Evolutionary conservation across 2,888 invertebrate genomes (phyloP), one percentile per base, ranked within the genome.

Genomic region (Melanostoma scalare): DNA sequence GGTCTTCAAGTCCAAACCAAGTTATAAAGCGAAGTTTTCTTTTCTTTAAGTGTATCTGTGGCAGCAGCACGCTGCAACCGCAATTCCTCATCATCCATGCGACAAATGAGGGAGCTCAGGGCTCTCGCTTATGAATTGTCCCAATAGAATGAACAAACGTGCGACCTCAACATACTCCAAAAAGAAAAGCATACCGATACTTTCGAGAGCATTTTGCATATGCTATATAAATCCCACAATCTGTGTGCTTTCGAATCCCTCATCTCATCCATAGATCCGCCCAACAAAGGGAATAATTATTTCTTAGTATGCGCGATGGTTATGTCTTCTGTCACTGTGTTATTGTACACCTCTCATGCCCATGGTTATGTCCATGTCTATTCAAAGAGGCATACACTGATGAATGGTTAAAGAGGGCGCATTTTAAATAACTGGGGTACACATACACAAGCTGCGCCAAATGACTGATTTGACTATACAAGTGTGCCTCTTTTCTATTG

Each of bases 261-360:
- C 52, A 31, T 65, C 31, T 35, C 53, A 55, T 52, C 42, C 8
- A 72, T 35, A 72, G 36, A 72, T 48, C 38, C 10, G 56, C 20
- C 20, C 20, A 60, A 84, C 82, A 84, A 84, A 78, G 82, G 74
- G 60, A 74, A 78, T 78, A 69, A 78, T 78, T 68, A 74, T 74
- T 77, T 48, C 40, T 33, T 53, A 67, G 50, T 61, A 52, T 63
- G 53, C 42, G 58, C 46, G 50, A 31, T 58, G 46, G 36, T 73
- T 48, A 52, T 73, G 73, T 63, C 73, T 63, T 73, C 63, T 55
- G 52, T 67, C 53, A 67, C 52, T 52, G 44, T 53, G 67, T 42
- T 55, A 67, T 67, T 67, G 67, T 42, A 67, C 50, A 63, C 60
- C 71, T 52, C 36, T 35, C 50, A 52, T 42, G 20, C 60, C 33